These are phyloP conservation scores for Drosophila seguyi DNA, from an alignment of 1,140 invertebrate species.

Conservation along the genomic window DNA sequence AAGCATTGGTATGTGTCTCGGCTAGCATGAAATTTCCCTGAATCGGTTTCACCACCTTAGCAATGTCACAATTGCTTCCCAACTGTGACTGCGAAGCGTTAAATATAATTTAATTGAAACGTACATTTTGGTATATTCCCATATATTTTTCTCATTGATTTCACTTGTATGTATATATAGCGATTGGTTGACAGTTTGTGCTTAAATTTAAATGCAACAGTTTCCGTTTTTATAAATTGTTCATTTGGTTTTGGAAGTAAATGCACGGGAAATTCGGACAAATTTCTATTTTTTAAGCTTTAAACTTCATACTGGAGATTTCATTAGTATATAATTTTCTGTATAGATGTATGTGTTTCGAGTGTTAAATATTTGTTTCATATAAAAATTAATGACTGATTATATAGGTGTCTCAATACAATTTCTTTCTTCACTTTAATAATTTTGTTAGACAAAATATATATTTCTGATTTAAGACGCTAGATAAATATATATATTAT, in stretches of 20 bases:
- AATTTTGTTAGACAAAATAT: slow-evolving; percentile 83
- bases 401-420: slow-evolving; percentile 54
- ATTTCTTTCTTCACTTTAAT: slow-evolving; percentile 31
- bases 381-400: slow-evolving; percentile 75
- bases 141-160: slow-evolving; percentile 53
- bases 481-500: slow-evolving; percentile 56
- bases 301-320: slow-evolving; percentile 41
- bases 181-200: slow-evolving; percentile 47
- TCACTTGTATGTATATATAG: slow-evolving; percentile 52
- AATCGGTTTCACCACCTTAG: slow-evolving; percentile 8
- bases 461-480: slow-evolving; percentile 52
- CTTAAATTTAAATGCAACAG: slow-evolving; percentile 77
- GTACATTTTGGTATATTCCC: slow-evolving; percentile 22
- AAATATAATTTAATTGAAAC: not conserved
- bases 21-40: not conserved
- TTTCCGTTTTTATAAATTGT: slow-evolving; percentile 41
- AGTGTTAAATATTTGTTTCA: slow-evolving; percentile 59
- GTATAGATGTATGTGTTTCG: slow-evolving; percentile 33
- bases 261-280: slow-evolving; percentile 20
- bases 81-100: slow-evolving; percentile 22
- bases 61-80: slow-evolving; percentile 13
- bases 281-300: slow-evolving; percentile 26
- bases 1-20: slow-evolving; percentile 21
- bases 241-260: slow-evolving; percentile 51
- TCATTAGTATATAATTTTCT: slow-evolving; percentile 29